Conservation (phyloP, 2,797 vertebrate species). For the Luscinia megarhynchos region DNA sequence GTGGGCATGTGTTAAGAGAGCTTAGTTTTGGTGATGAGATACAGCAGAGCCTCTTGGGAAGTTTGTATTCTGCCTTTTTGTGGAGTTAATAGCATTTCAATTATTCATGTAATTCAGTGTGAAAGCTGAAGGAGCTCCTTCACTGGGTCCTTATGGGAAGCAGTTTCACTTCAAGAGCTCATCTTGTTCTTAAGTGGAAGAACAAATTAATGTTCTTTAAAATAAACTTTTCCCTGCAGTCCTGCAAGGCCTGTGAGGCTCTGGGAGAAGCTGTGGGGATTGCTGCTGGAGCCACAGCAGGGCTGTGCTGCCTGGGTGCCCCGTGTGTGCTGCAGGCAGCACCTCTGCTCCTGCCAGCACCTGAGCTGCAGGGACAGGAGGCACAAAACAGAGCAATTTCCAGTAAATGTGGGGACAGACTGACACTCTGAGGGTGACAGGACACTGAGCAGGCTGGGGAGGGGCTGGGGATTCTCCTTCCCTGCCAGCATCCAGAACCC, state of each 20-base stretch:
- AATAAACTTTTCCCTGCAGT: constrained; percentile 39
- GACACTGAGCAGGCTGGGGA: neutral
- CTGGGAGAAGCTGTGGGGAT: neutral
- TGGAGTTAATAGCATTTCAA: constrained; percentile 44
- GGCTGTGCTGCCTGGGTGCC: neutral
- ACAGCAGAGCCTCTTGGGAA: neutral
- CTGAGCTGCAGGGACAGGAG: neutral
- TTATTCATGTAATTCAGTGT: constrained; percentile 45
- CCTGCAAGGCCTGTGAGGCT: neutral
- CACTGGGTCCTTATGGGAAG: constrained; percentile 29
- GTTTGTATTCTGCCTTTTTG: neutral
- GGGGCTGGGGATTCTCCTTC: neutral
- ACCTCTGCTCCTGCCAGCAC: neutral
- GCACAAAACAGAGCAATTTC: neutral
- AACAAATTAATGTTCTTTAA: constrained; percentile 56
- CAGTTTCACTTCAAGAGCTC: constrained; percentile 58
- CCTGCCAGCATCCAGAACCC: neutral
- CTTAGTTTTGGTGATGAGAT: neutral
- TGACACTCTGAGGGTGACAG: neutral
- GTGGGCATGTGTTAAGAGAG: neutral
- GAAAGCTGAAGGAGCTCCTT: constrained; percentile 62
- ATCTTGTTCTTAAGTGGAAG: constrained; percentile 55
- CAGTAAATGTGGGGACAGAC: neutral
- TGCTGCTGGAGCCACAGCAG: neutral
- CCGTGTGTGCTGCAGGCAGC: accelerated